A percentile compares a stretch with the other conserved stretches of the same genome.
Conservation (phyloP, 2,888 invertebrate species). For the Spodoptera picta region DNA sequence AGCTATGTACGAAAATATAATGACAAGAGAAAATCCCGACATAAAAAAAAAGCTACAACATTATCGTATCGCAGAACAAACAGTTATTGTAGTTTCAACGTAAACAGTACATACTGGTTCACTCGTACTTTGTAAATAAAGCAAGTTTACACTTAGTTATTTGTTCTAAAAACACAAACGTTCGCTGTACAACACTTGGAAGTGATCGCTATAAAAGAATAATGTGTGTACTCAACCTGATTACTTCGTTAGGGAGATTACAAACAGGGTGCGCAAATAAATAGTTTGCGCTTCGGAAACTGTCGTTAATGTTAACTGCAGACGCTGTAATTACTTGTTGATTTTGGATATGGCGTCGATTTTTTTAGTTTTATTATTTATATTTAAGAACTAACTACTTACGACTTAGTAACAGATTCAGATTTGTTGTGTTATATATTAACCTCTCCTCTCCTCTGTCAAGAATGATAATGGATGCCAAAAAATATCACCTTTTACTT, state of each 20-base stretch:
- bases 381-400: neutral
- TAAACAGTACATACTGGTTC: constrained; percentile 11
- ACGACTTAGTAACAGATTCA: no score
- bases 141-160: constrained; percentile 11
- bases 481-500: no score
- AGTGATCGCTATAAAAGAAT: constrained; percentile 40
- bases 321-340: constrained; percentile 38
- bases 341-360: constrained; percentile 10
- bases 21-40: neutral
- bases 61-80: constrained; percentile 19
- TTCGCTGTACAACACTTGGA: constrained; percentile 10
- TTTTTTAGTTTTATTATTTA: neutral
- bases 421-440: no score
- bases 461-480: no score
- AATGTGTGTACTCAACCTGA: constrained; percentile 48
- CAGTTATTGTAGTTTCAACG: constrained; percentile 8
- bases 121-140: constrained; percentile 19
- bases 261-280: constrained; percentile 46
- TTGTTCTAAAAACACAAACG: constrained; percentile 22
- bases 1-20: neutral
- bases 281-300: constrained; percentile 42
- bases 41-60: constrained; percentile 7
- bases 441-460: no score
- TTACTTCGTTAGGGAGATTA: constrained; percentile 48
- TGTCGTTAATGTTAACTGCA: constrained; percentile 46